phyloP scores from a whole-genome alignment of 2,888 invertebrate species.

The Saturnia japonica region DNA sequence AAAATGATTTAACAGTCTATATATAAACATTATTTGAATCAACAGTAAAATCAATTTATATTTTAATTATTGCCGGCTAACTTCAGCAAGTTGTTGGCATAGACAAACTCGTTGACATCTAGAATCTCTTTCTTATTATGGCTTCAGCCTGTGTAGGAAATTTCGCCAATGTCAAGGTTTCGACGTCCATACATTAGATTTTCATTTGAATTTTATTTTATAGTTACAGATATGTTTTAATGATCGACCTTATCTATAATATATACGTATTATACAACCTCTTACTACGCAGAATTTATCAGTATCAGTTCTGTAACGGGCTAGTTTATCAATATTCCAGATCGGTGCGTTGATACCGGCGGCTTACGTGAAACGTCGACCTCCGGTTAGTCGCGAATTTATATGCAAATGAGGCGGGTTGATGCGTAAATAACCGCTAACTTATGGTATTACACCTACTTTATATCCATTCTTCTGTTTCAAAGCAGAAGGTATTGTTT shows the following conservation, averaged over 20 bases:
- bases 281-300: not conserved
- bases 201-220: not conserved
- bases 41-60: too few relatives aligned
- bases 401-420: constrained; percentile 41
- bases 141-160: too few relatives aligned
- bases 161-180: not conserved
- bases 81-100: too few relatives aligned
- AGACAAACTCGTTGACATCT: too few relatives aligned
- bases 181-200: not conserved
- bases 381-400: constrained; percentile 34
- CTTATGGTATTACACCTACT: constrained; percentile 19
- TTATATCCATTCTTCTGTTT: constrained; percentile 12
- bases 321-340: constrained; percentile 14
- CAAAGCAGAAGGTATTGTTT: constrained; percentile 10
- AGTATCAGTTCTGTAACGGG: not conserved
- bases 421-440: constrained; percentile 31
- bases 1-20: too few relatives aligned
- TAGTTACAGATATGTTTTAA: not conserved
- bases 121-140: too few relatives aligned
- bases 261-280: not conserved
- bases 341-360: constrained; percentile 1
- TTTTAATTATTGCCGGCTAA: too few relatives aligned
- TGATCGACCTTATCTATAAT: not conserved
- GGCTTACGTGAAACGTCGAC: constrained; percentile 19
- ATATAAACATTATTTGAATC: too few relatives aligned